Base-by-base conservation (phyloP, 2,797 vertebrate species). In the Catharus ustulatus region DNA sequence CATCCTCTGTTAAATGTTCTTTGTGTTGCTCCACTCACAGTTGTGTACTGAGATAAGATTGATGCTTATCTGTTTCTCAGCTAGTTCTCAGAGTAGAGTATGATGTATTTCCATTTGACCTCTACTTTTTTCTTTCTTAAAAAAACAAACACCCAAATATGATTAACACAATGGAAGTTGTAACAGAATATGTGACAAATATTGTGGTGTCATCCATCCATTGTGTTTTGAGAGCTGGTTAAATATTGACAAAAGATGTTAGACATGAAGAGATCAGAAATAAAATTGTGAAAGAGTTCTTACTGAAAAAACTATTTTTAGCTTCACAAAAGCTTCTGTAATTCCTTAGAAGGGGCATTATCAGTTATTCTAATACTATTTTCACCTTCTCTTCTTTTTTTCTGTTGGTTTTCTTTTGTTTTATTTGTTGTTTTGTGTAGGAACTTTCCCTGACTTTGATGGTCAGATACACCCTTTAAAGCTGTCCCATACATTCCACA, bases 141-240 rank as follows among this genome's bases (percentile, higher is more conserved):
- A 76, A 45, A 34, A 18, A 14, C 3, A 34, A 18, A 14, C 3
- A 20, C 0, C 14, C 13, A 0, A 17, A 15, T 43, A 19, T 24
- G 4, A 36, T 77, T 62, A 51, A 58, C 21, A 57, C 48, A 58
- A 10, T 61, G 30, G n/a, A 72, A 75, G 62, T 16, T 45, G 19
- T 52, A 84, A 34, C 22, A 36, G 66, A 88, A 49, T 13, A 1
- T 63, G 11, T 48, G 7, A 11, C 17, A 77, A 40, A 76, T 94
- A 64, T 6, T 45, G 10, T 81, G n/a, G 54, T 84, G 16, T 71
- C 40, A 51, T 54, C 23, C 58, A 3, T 54, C 18, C 58, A 2
- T 43, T 67, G 26, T 57, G 51, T 86, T 89, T 89, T 52, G 26
- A 63, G 9, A 82, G 11, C 29, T 66, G 43, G 15, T 69, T 79